Conservation (phyloP, 1,140 invertebrate genomes). For the Alviniconcha marisindica region DNA sequence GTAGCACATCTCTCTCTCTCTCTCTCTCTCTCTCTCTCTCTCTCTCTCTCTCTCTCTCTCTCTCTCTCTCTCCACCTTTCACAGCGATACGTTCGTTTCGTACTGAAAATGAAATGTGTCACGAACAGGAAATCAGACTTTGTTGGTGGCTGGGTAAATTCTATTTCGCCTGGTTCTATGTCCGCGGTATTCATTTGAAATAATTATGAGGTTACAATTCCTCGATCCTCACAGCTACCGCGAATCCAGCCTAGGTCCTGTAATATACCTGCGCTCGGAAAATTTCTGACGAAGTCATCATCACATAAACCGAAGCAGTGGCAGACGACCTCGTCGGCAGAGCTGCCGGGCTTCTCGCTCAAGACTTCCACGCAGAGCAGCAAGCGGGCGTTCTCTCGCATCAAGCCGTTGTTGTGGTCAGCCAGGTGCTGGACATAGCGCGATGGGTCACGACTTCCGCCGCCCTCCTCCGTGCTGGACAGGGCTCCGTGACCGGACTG, state of each 20-base stretch:
- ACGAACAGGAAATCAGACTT: too few relatives aligned
- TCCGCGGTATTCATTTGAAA: too few relatives aligned
- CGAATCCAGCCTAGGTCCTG: background rate
- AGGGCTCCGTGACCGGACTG: conserved; percentile 1
- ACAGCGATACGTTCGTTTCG: too few relatives aligned
- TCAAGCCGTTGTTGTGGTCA: conserved; percentile 25
- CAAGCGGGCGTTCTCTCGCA: conserved; percentile 27
- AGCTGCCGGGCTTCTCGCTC: background rate
- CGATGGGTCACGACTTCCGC: background rate
- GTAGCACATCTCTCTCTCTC: too few relatives aligned
- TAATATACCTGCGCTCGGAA: background rate
- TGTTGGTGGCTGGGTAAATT: too few relatives aligned
- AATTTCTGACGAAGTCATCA: background rate
- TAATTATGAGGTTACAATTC: too few relatives aligned
- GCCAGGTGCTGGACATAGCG: background rate
- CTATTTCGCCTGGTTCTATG: too few relatives aligned
- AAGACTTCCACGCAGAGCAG: background rate
- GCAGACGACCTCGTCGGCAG: conserved; percentile 28
- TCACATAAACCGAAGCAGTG: conserved; percentile 14
- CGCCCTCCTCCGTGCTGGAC: background rate
- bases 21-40: too few relatives aligned
- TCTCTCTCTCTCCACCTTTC: too few relatives aligned
- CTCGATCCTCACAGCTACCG: too few relatives aligned
- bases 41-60: too few relatives aligned
- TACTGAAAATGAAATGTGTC: too few relatives aligned